phyloP scores from a whole-genome alignment of 1,140 invertebrate genomes.

The Andrena cerasifolii region DNA sequence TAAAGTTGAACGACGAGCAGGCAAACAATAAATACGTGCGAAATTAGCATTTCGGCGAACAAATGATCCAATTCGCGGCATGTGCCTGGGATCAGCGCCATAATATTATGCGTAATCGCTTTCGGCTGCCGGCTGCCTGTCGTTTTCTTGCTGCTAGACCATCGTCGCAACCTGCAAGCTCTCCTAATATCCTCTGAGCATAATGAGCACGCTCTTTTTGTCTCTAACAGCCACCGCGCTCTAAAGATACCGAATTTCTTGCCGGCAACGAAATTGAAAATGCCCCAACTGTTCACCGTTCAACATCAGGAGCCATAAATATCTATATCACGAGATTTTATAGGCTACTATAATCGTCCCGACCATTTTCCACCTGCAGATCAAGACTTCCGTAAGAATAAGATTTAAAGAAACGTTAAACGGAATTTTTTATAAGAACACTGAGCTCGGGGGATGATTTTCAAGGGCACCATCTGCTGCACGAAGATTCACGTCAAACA shows the following conservation, averaged over 20 bases:
- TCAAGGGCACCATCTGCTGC: too few species aligned
- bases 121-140: slow-evolving; percentile 67
- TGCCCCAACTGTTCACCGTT: neutral
- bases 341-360: too few species aligned
- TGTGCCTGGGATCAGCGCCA: slow-evolving; percentile 67
- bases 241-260: neutral
- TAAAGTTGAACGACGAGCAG: neutral
- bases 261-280: too few species aligned
- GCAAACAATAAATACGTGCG: slow-evolving; percentile 48
- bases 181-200: neutral
- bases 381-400: too few species aligned
- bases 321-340: too few species aligned
- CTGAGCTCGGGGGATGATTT: too few species aligned
- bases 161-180: slow-evolving; percentile 7
- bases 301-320: too few species aligned
- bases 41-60: slow-evolving; percentile 62
- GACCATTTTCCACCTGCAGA: too few species aligned
- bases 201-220: neutral
- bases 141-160: slow-evolving; percentile 59
- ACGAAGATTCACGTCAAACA: too few species aligned
- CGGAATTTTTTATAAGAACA: too few species aligned
- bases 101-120: slow-evolving; percentile 79
- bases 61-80: slow-evolving; percentile 73
- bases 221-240: neutral
- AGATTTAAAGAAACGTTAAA: too few species aligned